Percentiles rank a stretch among this genome's conserved stretches.
phyloP scores from a whole-genome alignment of 2,888 invertebrate species.

The Epirrhoe alternata region DNA sequence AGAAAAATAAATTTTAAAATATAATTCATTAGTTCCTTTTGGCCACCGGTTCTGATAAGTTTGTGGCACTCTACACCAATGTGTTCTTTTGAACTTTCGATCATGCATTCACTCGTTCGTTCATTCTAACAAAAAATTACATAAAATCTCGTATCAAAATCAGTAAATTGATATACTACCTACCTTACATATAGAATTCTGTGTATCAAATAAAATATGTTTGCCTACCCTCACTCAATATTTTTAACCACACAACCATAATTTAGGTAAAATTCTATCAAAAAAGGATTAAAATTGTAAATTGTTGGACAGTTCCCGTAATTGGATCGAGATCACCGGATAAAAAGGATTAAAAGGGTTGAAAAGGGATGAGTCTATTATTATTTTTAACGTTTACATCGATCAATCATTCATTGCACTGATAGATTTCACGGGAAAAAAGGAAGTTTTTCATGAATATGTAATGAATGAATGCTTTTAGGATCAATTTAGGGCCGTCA shows the following conservation, averaged over 20 bases:
- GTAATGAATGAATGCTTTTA: background rate
- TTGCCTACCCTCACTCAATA: background rate
- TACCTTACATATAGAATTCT: too few species aligned
- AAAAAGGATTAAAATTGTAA: conserved; percentile 52
- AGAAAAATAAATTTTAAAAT: too few species aligned
- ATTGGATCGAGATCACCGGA: conserved; percentile 57
- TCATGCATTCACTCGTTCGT: too few species aligned
- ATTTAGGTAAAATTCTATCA: conserved; percentile 6
- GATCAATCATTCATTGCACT: conserved; percentile 21
- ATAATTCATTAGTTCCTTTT: too few species aligned
- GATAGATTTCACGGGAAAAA: conserved; percentile 9
- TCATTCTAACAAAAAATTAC: too few species aligned
- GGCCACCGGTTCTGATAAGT: too few species aligned
- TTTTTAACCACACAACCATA: background rate
- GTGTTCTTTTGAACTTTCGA: too few species aligned
- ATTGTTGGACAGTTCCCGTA: conserved; percentile 51
- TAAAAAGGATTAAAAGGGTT: conserved; percentile 48
- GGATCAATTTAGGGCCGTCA: conserved; percentile 4
- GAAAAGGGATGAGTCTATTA: conserved; percentile 38
- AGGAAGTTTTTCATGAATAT: conserved; percentile 9
- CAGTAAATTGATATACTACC: too few species aligned
- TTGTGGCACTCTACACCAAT: too few species aligned
- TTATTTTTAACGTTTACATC: conserved; percentile 24
- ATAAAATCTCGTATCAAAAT: too few species aligned
- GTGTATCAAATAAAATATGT: too few species aligned